A percentile compares a stretch with the other conserved stretches of the same genome.
Evolutionary conservation across 2,797 vertebrate genomes (phyloP).

Genomic region (Megalops cyprinoides): DNA sequence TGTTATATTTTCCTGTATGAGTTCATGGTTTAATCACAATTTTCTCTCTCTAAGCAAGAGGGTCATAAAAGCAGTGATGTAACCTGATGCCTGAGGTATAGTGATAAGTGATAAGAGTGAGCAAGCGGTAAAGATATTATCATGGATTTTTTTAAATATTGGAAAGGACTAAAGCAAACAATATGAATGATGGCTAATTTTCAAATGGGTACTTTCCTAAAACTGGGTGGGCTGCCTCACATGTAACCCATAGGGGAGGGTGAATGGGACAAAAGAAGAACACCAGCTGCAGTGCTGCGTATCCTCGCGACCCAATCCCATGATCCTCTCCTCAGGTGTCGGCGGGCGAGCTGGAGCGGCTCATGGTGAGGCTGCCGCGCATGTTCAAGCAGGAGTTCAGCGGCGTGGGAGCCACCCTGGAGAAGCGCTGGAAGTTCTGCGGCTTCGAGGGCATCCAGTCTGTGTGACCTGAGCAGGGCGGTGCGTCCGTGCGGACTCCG

Average conservation of each 20-base stretch:
- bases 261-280: too few relatives aligned
- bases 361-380: constrained; percentile 86
- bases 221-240: too few relatives aligned
- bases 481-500: constrained; percentile 43
- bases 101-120: too few relatives aligned
- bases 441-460: constrained; percentile 91
- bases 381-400: constrained; percentile 97
- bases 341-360: constrained; percentile 86
- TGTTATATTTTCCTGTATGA: not conserved
- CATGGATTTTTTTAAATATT: too few relatives aligned
- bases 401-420: constrained; percentile 92
- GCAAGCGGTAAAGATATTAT: too few relatives aligned
- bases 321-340: constrained; percentile 77
- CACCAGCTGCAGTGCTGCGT: not conserved
- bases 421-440: constrained; percentile 97
- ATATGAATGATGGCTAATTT: too few relatives aligned
- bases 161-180: too few relatives aligned
- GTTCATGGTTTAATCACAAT: not conserved
- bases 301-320: not conserved
- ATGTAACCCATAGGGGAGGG: too few relatives aligned
- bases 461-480: constrained; percentile 67
- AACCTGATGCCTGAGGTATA: not conserved
- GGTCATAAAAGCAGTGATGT: not conserved
- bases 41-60: not conserved
- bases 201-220: too few relatives aligned